Conservation (phyloP, 2,797 vertebrate genomes). For the Sebastes hubbsi region DNA sequence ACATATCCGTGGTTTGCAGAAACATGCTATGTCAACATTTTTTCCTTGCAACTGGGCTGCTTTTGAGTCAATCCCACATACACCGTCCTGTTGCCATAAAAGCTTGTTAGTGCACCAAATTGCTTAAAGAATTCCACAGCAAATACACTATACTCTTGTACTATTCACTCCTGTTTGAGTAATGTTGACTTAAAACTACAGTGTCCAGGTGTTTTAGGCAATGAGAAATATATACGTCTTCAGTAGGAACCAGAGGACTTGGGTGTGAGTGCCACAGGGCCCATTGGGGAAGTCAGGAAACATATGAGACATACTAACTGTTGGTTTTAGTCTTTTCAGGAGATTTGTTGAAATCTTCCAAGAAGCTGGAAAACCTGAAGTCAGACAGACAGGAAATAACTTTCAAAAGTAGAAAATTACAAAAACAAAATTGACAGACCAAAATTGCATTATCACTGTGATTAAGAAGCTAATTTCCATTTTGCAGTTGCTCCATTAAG, state of each 20-base stretch:
- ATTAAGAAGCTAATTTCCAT: too few relatives aligned
- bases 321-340: not conserved
- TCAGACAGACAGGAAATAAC: not conserved
- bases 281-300: not conserved
- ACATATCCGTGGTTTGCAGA: rapidly evolving
- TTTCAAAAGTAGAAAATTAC: not conserved
- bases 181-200: not conserved
- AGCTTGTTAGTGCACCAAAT: too few relatives aligned
- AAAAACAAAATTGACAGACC: not conserved
- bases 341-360: not conserved
- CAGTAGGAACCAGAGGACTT: not conserved
- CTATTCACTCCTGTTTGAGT: not conserved
- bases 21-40: too few relatives aligned
- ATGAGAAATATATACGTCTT: not conserved
- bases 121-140: too few relatives aligned
- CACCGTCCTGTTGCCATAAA: too few relatives aligned
- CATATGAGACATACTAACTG: not conserved
- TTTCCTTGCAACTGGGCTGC: too few relatives aligned
- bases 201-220: rapidly evolving
- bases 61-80: too few relatives aligned
- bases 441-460: too few relatives aligned
- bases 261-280: not conserved
- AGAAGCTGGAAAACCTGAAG: not conserved
- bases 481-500: too few relatives aligned
- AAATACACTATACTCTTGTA: not conserved